Evolutionary conservation across 1,140 invertebrate genomes (phyloP).

Genomic region (Drosophila micromelanica): DNA sequence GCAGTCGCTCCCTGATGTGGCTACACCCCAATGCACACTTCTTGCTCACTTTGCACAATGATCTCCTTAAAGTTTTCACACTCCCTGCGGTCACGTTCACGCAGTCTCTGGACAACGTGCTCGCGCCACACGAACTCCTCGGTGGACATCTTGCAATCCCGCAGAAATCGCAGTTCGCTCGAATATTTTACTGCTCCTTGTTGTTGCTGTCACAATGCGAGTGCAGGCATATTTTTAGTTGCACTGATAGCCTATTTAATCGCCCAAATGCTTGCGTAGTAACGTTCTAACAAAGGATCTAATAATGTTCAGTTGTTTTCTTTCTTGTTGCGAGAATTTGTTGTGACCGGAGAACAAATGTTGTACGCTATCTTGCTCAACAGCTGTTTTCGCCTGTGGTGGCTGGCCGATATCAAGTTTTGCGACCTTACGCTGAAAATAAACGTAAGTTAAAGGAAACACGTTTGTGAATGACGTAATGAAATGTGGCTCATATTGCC

Average conservation of each 20-base stretch:
- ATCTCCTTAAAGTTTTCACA: conserved; percentile 87
- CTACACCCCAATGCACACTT: neutral
- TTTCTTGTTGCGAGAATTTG: conserved; percentile 40
- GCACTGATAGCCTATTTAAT: neutral
- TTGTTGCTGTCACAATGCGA: conserved; percentile 37
- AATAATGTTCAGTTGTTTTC: conserved; percentile 10
- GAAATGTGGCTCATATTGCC: no score
- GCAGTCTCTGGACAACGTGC: conserved; percentile 86
- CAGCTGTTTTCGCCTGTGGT: conserved; percentile 35
- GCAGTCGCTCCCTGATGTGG: conserved; percentile 1
- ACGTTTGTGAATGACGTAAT: neutral
- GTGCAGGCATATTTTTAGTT: conserved; percentile 26
- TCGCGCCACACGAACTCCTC: conserved; percentile 85
- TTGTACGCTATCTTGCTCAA: conserved; percentile 27
- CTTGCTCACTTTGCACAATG: conserved; percentile 86
- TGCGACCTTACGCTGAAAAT: neutral
- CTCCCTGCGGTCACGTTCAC: conserved; percentile 86
- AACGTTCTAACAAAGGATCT: conserved; percentile 1
- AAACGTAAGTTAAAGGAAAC: neutral
- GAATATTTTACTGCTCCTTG: conserved; percentile 28
- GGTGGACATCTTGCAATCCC: conserved; percentile 54
- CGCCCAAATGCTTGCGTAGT: neutral
- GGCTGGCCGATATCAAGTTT: conserved; percentile 17
- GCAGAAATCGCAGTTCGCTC: neutral
- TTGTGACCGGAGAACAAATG: conserved; percentile 44